Base-by-base conservation (phyloP, 2,113 vertebrate genomes). In the Brienomyrus longianalis region DNA sequence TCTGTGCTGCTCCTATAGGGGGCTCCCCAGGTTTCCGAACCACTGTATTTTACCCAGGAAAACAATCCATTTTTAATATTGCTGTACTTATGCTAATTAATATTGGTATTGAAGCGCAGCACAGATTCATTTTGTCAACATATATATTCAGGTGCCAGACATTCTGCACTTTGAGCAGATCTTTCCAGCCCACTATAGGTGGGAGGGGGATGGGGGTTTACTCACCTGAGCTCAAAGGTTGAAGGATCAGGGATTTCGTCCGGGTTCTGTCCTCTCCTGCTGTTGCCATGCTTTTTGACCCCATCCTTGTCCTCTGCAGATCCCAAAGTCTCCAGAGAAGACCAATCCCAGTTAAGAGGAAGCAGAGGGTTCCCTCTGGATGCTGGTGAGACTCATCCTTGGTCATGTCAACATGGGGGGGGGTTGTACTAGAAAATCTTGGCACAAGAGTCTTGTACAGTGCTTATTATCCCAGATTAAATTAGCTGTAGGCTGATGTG, bases 261-360 rank as follows among this genome's bases (percentile, higher is more conserved):
- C 47, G 27, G 1, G 45, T 85, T 13, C 83, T 86, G 43, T 86
- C 23, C 21, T 48, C 23, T 50, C 45, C 47, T 43, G 13, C 35
- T 19, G 74, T 70, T 62, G 59, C 21, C 6, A 8, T n/a, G 39
- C 47, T 35, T 15, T 85, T 62, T 80, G 56, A 77, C 62, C 11
- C 4, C 51, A 4, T 83, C 3, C 51, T 23, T 39, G 23, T 39
- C 90, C 47, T 80, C 10, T 59, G 87, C 93, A 96, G 96, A 94
- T 95, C 51, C 96, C 95, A 91, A 96, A 93, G 91, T 95, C 95
- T 91, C 94, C 94, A 95, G 95, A 96, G 89, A 95, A 87, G 62
- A 91, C 94, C 50, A 94, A 94, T 88, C 93, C 94, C 83, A 96
- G 95, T 93, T 96, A 96, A 93, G 89, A 94, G 74, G 54, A 89